Conservation (phyloP, 30 jellyfish, hydroid and myxozoan genomes). For the Rhopilema esculentum region DNA sequence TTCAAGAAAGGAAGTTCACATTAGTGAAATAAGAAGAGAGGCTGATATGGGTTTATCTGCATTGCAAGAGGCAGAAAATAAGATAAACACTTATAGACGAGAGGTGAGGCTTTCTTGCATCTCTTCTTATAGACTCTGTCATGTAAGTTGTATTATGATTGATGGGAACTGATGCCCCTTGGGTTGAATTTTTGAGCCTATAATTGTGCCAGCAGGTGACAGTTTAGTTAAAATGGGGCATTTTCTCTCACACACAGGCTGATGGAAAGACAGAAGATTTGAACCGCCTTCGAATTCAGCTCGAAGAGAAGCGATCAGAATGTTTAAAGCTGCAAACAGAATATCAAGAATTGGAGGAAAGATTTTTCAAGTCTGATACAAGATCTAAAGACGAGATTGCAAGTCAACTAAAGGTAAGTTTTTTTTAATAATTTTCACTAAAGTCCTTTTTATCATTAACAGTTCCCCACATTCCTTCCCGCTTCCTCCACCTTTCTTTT, state of each 20-base stretch:
- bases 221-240: background rate
- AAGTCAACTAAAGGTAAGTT: conserved; percentile 69
- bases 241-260: conserved; percentile 31
- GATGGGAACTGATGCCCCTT: too few species aligned
- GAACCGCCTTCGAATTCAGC: conserved; percentile 71
- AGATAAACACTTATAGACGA: conserved; percentile 45
- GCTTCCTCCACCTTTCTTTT: too few species aligned
- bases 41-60: conserved; percentile 63
- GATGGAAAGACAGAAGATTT: conserved; percentile 81
- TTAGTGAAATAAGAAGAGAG: conserved; percentile 62
- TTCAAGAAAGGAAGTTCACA: conserved; percentile 61
- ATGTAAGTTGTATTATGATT: background rate
- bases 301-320: conserved; percentile 91
- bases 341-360: conserved; percentile 84
- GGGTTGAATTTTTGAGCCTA: too few species aligned
- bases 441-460: too few species aligned
- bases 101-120: conserved; percentile 76
- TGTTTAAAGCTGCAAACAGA: conserved; percentile 88
- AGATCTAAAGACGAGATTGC: conserved; percentile 78
- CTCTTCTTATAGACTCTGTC: background rate
- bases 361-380: conserved; percentile 75
- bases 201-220: background rate
- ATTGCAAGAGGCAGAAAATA: conserved; percentile 75
- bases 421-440: too few species aligned
- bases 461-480: too few species aligned